Conservation (phyloP, 2,797 vertebrate genomes). For the Sphenopsis melanotis region DNA sequence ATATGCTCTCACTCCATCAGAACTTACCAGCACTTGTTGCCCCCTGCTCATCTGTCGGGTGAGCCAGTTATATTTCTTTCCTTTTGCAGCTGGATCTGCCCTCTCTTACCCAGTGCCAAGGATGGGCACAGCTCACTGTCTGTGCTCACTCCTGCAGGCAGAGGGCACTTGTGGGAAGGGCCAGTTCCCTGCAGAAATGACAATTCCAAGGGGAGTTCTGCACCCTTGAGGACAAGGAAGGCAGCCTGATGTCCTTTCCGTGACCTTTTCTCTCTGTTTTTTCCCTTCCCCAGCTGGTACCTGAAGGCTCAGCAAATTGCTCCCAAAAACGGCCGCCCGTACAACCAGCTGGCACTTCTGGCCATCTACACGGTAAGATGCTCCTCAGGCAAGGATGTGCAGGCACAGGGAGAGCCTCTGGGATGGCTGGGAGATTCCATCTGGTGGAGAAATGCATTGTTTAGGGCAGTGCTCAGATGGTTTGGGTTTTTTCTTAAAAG, state of each 20-base stretch:
- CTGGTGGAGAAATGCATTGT: not conserved
- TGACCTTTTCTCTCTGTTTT: not conserved
- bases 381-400: not conserved
- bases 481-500: not conserved
- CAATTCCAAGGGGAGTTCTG: not conserved
- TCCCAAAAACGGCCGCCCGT: slow-evolving; percentile 97
- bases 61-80: not conserved
- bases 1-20: not conserved
- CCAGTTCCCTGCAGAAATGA: not conserved
- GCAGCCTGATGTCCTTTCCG: not conserved
- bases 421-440: not conserved
- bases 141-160: not conserved
- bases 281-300: slow-evolving; percentile 86
- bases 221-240: not conserved
- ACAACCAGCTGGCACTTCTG: slow-evolving; percentile 94
- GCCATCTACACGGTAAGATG: slow-evolving; percentile 93
- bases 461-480: not conserved
- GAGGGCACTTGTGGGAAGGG: slow-evolving; percentile 23
- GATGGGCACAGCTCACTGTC: not conserved
- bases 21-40: not conserved
- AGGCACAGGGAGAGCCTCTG: not conserved
- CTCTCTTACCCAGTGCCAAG: not conserved
- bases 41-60: not conserved
- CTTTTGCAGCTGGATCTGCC: not conserved
- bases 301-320: slow-evolving; percentile 98